Evolutionary conservation across 2,797 vertebrate species (phyloP).

Genomic region (Lophotriccus pileatus): DNA sequence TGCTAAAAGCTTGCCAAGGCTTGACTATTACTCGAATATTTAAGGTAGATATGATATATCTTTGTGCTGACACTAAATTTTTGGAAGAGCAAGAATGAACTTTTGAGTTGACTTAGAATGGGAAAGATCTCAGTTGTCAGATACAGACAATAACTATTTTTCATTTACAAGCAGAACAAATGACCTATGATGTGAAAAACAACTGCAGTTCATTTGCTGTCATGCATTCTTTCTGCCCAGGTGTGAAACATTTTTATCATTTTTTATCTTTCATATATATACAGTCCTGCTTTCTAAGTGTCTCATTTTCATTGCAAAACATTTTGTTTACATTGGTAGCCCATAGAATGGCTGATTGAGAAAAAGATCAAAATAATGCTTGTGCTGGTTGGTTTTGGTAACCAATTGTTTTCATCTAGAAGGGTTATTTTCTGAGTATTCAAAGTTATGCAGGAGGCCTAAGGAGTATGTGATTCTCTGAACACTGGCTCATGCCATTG

Average conservation of each 20-base stretch:
- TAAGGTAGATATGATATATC: neutral
- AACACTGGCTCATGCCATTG: neutral
- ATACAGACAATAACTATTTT: neutral
- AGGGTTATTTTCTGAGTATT: neutral
- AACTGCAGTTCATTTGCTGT: neutral
- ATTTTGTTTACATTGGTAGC: neutral
- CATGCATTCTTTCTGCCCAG: neutral
- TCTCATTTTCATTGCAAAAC: neutral
- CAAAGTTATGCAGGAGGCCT: neutral
- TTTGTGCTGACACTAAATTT: neutral
- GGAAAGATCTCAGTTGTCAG: neutral
- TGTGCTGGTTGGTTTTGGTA: neutral
- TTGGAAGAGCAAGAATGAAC: neutral
- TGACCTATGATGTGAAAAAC: neutral
- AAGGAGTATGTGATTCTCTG: neutral
- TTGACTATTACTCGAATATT: neutral
- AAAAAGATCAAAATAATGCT: neutral
- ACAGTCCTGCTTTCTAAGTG: neutral
- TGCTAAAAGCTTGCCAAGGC: neutral
- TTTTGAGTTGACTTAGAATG: neutral
- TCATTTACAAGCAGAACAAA: neutral
- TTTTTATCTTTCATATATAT: neutral
- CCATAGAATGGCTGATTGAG: neutral
- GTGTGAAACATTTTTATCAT: neutral
- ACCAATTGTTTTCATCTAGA: neutral